Evolutionary conservation across 2,888 invertebrate species (phyloP), one percentile per base, ranked within the genome.

Genomic region (Amphipoea lucens): DNA sequence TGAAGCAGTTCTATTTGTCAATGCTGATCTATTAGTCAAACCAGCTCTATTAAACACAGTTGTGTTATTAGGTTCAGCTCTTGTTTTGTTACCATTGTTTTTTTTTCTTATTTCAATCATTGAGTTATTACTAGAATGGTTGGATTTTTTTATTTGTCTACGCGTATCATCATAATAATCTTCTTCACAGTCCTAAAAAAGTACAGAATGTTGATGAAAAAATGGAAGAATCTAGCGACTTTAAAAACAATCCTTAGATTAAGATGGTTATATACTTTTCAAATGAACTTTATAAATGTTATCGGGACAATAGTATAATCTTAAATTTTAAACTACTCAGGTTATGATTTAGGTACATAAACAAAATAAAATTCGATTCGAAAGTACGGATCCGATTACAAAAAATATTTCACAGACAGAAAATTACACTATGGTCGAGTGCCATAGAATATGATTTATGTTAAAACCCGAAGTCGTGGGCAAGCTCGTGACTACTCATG

Each of bases 121-220:
- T 17, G 71, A 68, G 0, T 20, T 40, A 42, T 71, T 54, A n/a
- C 23, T 71, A 17, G 40, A 71, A 40, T 36, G 23, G 3, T 51
- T 60, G 2, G 63, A 14, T 45, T 9, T 40, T 6, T n/a, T 51
- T n/a, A 62, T 36, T 20, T 17, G 3, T 72, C 80, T 80, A 1
- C 84, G 84, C 2, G 76, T 65, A 0, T 62, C 40, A 0, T 80
- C 76, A 57, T 66, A 63, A 17, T 70, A 14, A 60, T 20, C 42
- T 1, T 75, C 63, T 36, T 72, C 68, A 40, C 84, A 84, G 0
- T 74, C 62, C 81, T 84, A 62, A 54, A 81, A 2, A 54, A 54
- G 1, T 20, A 57, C n/a, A 54, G 5, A 57, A 17, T 29, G 29
- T 1, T 29, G 29, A 29, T 29, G 29, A 29, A 29, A 29, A 29